phyloP scores from a whole-genome alignment of 2,797 vertebrate species.

The Corythornis leucogaster region DNA sequence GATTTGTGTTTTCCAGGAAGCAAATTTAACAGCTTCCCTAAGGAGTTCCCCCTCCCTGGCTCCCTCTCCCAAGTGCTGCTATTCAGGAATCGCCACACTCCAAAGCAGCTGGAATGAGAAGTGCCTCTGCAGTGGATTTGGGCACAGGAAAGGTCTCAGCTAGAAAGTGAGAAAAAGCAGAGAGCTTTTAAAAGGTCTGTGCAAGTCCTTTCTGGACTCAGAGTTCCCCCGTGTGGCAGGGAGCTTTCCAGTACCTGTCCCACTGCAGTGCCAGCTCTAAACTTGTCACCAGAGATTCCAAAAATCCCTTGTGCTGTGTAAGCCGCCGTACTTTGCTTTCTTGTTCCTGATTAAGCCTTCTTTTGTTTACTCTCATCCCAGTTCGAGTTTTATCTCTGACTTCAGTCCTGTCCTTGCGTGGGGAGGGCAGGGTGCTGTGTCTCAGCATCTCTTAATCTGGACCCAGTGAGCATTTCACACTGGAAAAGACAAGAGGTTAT shows the following conservation, averaged over 20 bases:
- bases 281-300: not conserved
- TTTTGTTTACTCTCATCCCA: not conserved
- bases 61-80: not conserved
- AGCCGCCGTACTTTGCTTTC: not conserved
- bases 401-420: fast-evolving
- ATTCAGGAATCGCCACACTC: not conserved
- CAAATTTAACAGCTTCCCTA: not conserved
- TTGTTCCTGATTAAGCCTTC: not conserved
- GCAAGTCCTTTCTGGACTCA: not conserved
- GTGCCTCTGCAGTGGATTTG: not conserved
- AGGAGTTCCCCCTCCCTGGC: not conserved
- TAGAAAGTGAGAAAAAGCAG: not conserved
- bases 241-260: not conserved
- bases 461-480: not conserved
- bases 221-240: not conserved
- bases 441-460: not conserved
- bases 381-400: not conserved
- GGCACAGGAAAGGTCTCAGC: not conserved
- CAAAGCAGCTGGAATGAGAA: not conserved
- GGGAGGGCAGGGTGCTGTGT: not conserved
- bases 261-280: not conserved
- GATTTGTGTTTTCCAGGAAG: not conserved
- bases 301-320: not conserved
- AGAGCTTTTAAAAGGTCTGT: not conserved
- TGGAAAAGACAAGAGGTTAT: fast-evolving